These are phyloP conservation scores for Oikopleura albicans DNA, from an alignment of 23 tunicate genomes.

Conservation along the genomic window DNA sequence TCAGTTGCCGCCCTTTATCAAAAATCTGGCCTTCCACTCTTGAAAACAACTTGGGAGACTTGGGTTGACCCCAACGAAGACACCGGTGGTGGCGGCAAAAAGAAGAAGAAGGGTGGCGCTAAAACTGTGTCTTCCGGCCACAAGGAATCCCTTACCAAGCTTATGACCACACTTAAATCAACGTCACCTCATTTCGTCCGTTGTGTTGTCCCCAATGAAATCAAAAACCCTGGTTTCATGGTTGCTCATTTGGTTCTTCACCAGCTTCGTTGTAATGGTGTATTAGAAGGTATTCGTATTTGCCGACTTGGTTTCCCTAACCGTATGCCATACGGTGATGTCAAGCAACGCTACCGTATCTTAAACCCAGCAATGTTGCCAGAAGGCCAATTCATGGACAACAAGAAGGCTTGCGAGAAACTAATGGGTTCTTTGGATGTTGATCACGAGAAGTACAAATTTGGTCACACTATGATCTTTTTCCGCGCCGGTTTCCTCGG, in stretches of 20 bases:
- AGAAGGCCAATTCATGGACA: conserved; percentile 17
- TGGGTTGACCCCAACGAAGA: conserved; percentile 72
- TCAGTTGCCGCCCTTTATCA: conserved; percentile 62
- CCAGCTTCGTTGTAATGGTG: too few species aligned
- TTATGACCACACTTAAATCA: conserved; percentile 74
- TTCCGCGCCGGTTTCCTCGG: background rate
- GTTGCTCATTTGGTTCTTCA: too few species aligned
- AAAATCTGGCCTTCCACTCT: conserved; percentile 55
- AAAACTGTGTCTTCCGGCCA: too few species aligned
- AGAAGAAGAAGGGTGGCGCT: too few species aligned
- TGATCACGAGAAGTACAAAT: background rate
- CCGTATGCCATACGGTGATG: background rate
- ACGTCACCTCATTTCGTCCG: conserved; percentile 90
- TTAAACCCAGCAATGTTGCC: background rate
- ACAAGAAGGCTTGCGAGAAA: conserved; percentile 9
- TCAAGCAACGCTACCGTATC: conserved; percentile 10
- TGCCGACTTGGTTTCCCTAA: conserved; percentile 13
- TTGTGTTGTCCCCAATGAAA: conserved; percentile 81
- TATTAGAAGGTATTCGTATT: too few species aligned
- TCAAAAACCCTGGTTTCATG: too few species aligned
- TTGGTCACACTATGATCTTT: conserved; percentile 9
- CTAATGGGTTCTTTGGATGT: background rate
- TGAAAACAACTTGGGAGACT: conserved; percentile 45
- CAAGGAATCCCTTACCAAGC: too few species aligned
- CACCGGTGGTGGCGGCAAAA: conserved; percentile 27